These are phyloP conservation scores for Cosmorhoe ocellata DNA, from an alignment of 2,888 invertebrate species.

Conservation along the genomic window DNA sequence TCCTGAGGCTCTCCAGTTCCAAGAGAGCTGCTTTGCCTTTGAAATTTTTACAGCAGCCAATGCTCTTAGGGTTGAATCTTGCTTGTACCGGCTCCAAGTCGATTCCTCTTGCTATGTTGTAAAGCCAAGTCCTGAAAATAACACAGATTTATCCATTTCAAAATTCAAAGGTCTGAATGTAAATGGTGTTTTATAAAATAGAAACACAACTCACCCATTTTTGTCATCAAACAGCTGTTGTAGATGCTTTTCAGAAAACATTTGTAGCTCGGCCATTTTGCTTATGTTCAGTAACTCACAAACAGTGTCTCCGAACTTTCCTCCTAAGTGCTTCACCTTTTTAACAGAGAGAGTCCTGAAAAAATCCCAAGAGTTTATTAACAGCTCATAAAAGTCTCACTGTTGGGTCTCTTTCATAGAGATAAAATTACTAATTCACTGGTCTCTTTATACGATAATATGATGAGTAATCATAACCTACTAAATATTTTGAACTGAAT, in stretches of 20 bases:
- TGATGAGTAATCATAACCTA: too few species aligned
- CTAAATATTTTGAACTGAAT: too few species aligned
- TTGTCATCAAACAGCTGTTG: slow-evolving; percentile 91
- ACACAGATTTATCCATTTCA: too few species aligned
- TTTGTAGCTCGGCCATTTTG: slow-evolving; percentile 90
- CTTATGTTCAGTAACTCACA: slow-evolving; percentile 86
- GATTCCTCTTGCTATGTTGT: slow-evolving; percentile 92
- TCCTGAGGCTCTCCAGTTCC: slow-evolving; percentile 84
- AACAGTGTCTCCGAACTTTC: slow-evolving; percentile 94
- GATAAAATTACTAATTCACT: too few species aligned
- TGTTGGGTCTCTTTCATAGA: too few species aligned
- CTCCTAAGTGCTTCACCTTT: slow-evolving; percentile 95
- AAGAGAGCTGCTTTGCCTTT: slow-evolving; percentile 89
- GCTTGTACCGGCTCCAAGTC: slow-evolving; percentile 94
- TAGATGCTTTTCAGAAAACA: slow-evolving; percentile 87
- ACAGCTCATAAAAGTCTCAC: too few species aligned
- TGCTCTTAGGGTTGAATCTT: slow-evolving; percentile 93
- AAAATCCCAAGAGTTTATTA: slow-evolving; percentile 6
- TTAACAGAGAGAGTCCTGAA: slow-evolving; percentile 86
- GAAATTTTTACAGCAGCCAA: slow-evolving; percentile 98
- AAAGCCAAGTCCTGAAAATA: slow-evolving; percentile 88
- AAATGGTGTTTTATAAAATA: too few species aligned
- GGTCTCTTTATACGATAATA: too few species aligned
- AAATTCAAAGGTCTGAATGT: too few species aligned
- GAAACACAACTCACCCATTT: slow-evolving; percentile 86